Evolutionary conservation across 2,888 invertebrate genomes (phyloP), one percentile per base, ranked within the genome.

Genomic region (Copidosoma aretas): DNA sequence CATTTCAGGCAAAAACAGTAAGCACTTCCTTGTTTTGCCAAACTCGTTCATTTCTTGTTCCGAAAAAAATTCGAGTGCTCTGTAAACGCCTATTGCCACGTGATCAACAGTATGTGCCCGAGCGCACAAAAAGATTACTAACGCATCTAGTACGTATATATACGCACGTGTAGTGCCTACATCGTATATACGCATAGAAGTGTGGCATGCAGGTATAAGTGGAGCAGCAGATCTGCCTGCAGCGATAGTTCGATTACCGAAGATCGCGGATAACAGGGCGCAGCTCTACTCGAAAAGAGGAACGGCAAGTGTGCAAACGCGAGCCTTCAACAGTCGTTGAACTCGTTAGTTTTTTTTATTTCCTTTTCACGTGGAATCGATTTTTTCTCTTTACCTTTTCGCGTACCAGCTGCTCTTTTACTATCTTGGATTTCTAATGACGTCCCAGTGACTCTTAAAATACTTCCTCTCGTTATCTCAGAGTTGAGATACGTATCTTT

Each of bases 231-330:
- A 51, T 51, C 17, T 1, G 8, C 56, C 21, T 17, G 39, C 19
- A n/a, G 58, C 25, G 54, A 63, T 63, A 62, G 53, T 62, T 67
- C 67, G 67, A 67, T 67, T 67, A 67, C 63, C 63, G 63, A 59
- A 63, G 67, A 67, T 67, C 59, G 25, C n/a, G 60, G 66, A 67
- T 67, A 67, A 49, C 61, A 51, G 24, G 25, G 32, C 32, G 14
- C 32, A 32, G 32, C 32, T 57, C 39, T 52, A 22, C 53, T 67
- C 53, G 51, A 58, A 66, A 60, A 32, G 51, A 67, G 2, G 41
- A 46, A 12, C 43, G 15, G 12, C 43, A 17, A 14, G 17, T 46
- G 43, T 8, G 43, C 17, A 4, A 58, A 15, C 24, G 25, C 24
- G 19, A 0, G 4, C 59, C 49, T 46, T 62, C 57, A 49, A 32